Evolutionary conservation across 1,140 invertebrate genomes (phyloP).

Genomic region (Drosophila obscura): DNA sequence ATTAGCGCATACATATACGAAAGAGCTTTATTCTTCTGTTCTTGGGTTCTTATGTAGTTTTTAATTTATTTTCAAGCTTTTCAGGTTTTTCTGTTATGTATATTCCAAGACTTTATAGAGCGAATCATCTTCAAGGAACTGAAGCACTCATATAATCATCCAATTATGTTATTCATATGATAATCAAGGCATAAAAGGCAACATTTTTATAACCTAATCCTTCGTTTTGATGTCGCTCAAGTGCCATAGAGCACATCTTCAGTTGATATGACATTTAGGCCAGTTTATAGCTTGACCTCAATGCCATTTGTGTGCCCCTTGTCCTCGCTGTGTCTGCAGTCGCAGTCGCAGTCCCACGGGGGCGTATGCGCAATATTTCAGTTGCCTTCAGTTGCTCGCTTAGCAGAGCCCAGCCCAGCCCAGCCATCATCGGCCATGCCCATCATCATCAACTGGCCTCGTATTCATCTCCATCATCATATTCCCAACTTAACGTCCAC

Average conservation of each 20-base stretch:
- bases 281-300: constrained; percentile 72
- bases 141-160: constrained; percentile 27
- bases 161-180: constrained; percentile 33
- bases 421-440: constrained; percentile 39
- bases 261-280: constrained; percentile 68
- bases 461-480: constrained; percentile 69
- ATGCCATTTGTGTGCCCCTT: constrained; percentile 38
- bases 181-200: constrained; percentile 22
- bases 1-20: constrained; percentile 26
- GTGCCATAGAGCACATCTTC: constrained; percentile 28
- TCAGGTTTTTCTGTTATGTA: background rate
- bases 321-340: no score
- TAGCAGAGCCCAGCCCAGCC: background rate
- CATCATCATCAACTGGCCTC: constrained; percentile 56
- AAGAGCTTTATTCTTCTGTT: no score
- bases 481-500: constrained; percentile 81
- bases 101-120: background rate
- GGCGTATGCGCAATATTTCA: constrained; percentile 66
- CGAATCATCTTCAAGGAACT: no score
- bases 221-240: constrained; percentile 44
- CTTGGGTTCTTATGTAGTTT: background rate
- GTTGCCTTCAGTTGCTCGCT: constrained; percentile 21
- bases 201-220: constrained; percentile 45
- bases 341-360: constrained; percentile 31
- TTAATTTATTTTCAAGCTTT: background rate